Evolutionary conservation across 2,888 invertebrate genomes (phyloP), one percentile per base, ranked within the genome.

Genomic region (Uropetala carovei): DNA sequence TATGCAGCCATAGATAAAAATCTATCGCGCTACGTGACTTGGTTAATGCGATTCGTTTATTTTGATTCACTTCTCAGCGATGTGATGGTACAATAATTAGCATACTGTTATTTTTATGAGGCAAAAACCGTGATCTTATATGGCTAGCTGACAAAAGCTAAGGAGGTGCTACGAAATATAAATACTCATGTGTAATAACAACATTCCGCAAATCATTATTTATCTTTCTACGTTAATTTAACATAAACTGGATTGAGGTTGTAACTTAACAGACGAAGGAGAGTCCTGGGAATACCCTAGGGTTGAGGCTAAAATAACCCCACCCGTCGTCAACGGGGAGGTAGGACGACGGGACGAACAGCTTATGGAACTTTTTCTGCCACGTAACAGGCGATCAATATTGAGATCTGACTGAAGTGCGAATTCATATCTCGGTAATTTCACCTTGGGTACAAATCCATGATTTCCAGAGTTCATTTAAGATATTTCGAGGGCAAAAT

Each of bases 321-420:
- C 93, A 84, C 93, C 93, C 93, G 93, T 92, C 91, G 85, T 85
- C 84, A 92, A 57, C 82, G 91, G 60, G 86, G 85, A 92, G 93
- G 93, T 92, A 92, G 92, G 92, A 84, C 92, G 83, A 75, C 75
- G 92, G 92, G 57, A 85, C 82, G 91, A 92, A 92, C 92, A 83
- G 92, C 92, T 81, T 91, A 92, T 89, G 89, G 91, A 86, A 89
- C 86, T 93, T 92, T 92, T 92, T 93, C 75, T 93, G 93, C 93
- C 93, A 93, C 93, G 93, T 93, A 93, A 92, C 86, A 92, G 91
- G 86, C 93, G 93, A 93, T 93, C 93, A 93, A 93, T 93, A 93
- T 92, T 92, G 86, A 84, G 92, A 92, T 84, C 83, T 59, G 43
- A 83, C 56, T 83, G 59, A 14, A 56, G 58, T 83, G 83, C 60